Evolutionary conservation across 1,140 invertebrate species (phyloP).

Genomic region (Drosophila quadrilineata): DNA sequence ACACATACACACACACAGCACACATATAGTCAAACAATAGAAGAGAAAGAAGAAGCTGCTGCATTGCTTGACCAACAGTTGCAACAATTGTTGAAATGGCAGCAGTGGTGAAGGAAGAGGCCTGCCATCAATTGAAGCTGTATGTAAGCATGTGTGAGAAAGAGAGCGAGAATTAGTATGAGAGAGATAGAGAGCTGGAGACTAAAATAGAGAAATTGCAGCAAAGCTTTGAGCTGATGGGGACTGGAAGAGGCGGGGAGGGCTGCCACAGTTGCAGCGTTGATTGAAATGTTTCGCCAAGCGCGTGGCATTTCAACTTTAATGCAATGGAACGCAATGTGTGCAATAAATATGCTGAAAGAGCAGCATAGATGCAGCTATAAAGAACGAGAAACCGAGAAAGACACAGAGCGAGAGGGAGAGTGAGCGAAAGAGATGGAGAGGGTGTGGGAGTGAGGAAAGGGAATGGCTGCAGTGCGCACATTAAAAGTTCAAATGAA

Average conservation of each 20-base stretch:
- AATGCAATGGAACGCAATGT: slow-evolving; percentile 59
- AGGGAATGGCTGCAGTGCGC: slow-evolving; percentile 49
- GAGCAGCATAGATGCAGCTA: slow-evolving; percentile 23
- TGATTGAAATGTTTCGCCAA: slow-evolving; percentile 72
- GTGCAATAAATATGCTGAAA: slow-evolving; percentile 64
- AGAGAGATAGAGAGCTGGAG: too few relatives aligned
- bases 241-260: not conserved
- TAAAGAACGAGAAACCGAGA: not conserved
- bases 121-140: too few relatives aligned
- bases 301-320: slow-evolving; percentile 63
- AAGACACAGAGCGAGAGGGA: not conserved
- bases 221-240: too few relatives aligned
- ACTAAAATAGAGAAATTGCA: too few relatives aligned
- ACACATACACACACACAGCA: not conserved
- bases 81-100: slow-evolving; percentile 28
- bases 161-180: too few relatives aligned
- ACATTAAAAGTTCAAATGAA: slow-evolving; percentile 74
- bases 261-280: not conserved
- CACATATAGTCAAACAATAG: not conserved
- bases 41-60: not conserved
- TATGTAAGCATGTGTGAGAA: too few relatives aligned
- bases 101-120: too few relatives aligned
- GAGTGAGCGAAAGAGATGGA: too few relatives aligned
- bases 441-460: not conserved
- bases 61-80: slow-evolving; percentile 49